Evolutionary conservation across 1,140 invertebrate genomes (phyloP).

Genomic region (Pseudomyrmex cubaensis): DNA sequence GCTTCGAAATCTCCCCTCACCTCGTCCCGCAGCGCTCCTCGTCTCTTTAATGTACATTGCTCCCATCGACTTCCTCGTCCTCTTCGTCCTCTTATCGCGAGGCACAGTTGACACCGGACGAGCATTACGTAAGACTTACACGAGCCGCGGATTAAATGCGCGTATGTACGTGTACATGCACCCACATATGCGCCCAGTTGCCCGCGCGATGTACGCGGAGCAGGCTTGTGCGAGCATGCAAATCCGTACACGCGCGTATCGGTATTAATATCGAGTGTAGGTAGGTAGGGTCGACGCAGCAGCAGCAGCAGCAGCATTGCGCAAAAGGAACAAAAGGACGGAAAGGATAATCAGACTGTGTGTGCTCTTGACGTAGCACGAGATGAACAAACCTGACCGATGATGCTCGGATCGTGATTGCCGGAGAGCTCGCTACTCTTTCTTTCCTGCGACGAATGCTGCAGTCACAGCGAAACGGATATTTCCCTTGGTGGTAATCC

Average conservation of each 20-base stretch:
- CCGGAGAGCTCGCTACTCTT: slow-evolving; percentile 8
- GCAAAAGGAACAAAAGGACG: slow-evolving; percentile 46
- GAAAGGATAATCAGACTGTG: slow-evolving; percentile 58
- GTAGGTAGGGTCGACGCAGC: slow-evolving; percentile 24
- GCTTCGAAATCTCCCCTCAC: background rate
- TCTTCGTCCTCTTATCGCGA: slow-evolving; percentile 39
- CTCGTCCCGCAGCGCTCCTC: background rate
- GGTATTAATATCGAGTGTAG: slow-evolving; percentile 77
- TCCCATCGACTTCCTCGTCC: slow-evolving; percentile 32
- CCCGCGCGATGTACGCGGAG: slow-evolving; percentile 4
- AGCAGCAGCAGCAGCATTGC: slow-evolving; percentile 10
- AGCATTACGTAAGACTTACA: slow-evolving; percentile 58
- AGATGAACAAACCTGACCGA: slow-evolving; percentile 73
- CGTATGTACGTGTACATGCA: background rate
- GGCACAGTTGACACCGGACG: slow-evolving; percentile 44
- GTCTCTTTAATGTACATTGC: background rate
- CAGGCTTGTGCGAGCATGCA: slow-evolving; percentile 62
- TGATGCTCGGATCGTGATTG: slow-evolving; percentile 49
- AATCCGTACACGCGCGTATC: slow-evolving; percentile 74
- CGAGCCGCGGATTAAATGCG: slow-evolving; percentile 40
- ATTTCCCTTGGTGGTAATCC: slow-evolving; percentile 56
- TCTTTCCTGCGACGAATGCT: slow-evolving; percentile 17
- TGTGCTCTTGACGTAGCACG: slow-evolving; percentile 67
- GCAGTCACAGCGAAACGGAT: slow-evolving; percentile 40
- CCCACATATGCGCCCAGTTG: background rate